Percentiles rank a stretch among this genome's conserved stretches.
Evolutionary conservation across 2,113 vertebrate genomes (phyloP).

Genomic region (Pundamilia nyererei): DNA sequence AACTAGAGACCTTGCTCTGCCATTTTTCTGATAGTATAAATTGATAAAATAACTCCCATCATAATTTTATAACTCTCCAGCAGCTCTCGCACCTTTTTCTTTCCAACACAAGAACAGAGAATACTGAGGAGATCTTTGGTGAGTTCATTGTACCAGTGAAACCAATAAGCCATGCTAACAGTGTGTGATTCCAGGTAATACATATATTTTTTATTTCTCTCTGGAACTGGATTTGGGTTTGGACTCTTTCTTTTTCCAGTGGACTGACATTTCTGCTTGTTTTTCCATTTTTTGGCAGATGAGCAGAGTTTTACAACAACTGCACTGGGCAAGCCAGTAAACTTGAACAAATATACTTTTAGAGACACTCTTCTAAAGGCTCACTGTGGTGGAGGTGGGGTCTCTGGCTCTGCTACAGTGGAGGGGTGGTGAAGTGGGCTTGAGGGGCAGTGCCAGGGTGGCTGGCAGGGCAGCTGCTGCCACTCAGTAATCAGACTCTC

Average conservation of each 20-base stretch:
- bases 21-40: background rate
- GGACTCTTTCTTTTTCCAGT: background rate
- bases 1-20: background rate
- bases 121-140: background rate
- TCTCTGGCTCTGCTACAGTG: background rate
- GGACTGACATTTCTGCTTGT: background rate
- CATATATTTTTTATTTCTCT: background rate
- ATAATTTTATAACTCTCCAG: background rate
- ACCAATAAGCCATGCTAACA: background rate
- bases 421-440: too few species aligned
- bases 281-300: background rate
- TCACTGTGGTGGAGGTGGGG: background rate
- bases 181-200: background rate
- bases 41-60: background rate
- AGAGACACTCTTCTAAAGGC: background rate
- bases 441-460: background rate
- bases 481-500: background rate
- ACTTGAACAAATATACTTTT: constrained; percentile 5
- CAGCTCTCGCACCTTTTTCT: background rate
- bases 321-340: background rate
- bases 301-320: background rate
- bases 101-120: background rate
- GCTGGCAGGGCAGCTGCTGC: background rate
- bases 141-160: background rate
- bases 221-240: background rate